These are phyloP conservation scores for Reinhardtius hippoglossoides DNA, from an alignment of 2,113 vertebrate species.

Conservation along the genomic window DNA sequence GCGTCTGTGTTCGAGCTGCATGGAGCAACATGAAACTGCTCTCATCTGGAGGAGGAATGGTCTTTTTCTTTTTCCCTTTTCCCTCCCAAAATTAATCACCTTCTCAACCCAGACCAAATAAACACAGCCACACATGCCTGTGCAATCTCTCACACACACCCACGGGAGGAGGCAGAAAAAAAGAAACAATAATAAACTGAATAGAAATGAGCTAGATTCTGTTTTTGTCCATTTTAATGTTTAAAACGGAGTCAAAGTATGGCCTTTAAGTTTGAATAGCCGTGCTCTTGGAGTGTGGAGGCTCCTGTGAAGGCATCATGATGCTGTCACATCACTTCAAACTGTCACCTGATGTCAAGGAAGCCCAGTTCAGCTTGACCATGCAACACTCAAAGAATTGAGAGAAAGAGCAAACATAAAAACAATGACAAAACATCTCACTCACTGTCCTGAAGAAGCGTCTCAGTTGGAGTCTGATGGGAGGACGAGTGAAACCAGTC, in stretches of 20 bases:
- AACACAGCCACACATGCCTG: constrained; percentile 17
- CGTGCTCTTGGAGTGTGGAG: not conserved
- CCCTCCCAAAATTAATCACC: constrained; percentile 32
- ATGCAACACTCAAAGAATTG: not conserved
- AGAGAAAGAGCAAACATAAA: not conserved
- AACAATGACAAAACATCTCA: constrained; percentile 54
- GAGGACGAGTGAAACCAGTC: constrained; percentile 33
- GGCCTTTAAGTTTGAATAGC: not conserved
- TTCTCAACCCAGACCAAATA: constrained; percentile 24
- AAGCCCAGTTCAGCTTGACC: not conserved
- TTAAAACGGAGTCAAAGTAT: too few relatives aligned
- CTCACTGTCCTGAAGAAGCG: constrained; percentile 42
- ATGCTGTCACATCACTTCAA: constrained; percentile 23
- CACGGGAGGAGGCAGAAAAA: not conserved
- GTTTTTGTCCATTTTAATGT: not conserved
- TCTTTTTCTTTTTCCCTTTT: not conserved
- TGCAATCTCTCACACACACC: constrained; percentile 5
- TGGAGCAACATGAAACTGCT: constrained; percentile 46
- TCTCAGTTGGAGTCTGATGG: constrained; percentile 4
- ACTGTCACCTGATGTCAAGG: not conserved
- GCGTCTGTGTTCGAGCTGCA: constrained; percentile 72
- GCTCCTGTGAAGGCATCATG: constrained; percentile 18
- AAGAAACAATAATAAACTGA: not conserved
- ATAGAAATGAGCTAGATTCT: not conserved
- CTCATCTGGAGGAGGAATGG: constrained; percentile 48